These are phyloP conservation scores for Spodoptera picta DNA, from an alignment of 2,888 invertebrate genomes.

Conservation along the genomic window DNA sequence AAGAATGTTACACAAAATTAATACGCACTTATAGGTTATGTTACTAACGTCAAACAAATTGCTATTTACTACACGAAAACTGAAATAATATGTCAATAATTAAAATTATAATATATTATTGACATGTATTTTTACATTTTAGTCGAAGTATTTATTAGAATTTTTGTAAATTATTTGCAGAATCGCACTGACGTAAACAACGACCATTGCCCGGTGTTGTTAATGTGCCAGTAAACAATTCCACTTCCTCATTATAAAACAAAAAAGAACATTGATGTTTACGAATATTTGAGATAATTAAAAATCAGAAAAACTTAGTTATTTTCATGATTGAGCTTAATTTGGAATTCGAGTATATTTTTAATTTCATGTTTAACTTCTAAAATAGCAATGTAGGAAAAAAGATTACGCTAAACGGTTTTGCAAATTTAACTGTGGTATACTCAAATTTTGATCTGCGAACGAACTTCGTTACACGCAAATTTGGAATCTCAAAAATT, in stretches of 20 bases:
- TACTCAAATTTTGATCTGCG: slow-evolving; percentile 4
- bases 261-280: no score
- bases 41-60: slow-evolving; percentile 42
- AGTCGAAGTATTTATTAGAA: slow-evolving; percentile 9
- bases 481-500: no score
- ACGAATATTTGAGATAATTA: no score
- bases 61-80: slow-evolving; percentile 5
- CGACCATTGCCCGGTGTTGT: slow-evolving; percentile 40
- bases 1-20: slow-evolving; percentile 47
- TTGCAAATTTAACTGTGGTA: slow-evolving; percentile 6
- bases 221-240: not conserved
- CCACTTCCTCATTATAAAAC: no score
- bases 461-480: slow-evolving; percentile 10
- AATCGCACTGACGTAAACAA: slow-evolving; percentile 66
- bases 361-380: no score
- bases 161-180: slow-evolving; percentile 11
- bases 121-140: slow-evolving; percentile 40
- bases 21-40: slow-evolving; percentile 73
- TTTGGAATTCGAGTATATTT: no score
- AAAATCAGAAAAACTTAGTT: no score
- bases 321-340: no score
- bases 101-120: slow-evolving; percentile 2
- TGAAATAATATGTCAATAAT: not conserved
- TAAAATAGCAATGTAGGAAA: not conserved
- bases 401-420: not conserved